phyloP scores from a whole-genome alignment of 2,888 invertebrate species.

The Byasa hedistus region DNA sequence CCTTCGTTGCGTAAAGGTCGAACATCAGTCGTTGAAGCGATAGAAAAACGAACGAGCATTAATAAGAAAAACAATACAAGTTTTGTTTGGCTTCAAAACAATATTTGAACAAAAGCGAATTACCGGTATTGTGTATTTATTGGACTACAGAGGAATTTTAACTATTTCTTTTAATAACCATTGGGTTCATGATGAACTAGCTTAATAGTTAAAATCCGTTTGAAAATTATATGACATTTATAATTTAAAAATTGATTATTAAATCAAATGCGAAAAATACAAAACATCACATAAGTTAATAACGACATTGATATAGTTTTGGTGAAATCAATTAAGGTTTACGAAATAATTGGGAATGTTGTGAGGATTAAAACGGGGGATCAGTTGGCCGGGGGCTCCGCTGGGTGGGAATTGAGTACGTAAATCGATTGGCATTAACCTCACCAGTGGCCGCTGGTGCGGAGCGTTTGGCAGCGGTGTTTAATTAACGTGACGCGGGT shows the following conservation, averaged over 20 bases:
- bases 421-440: constrained; percentile 14
- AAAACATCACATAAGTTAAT: no score
- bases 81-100: not conserved
- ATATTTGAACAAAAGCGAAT: not conserved
- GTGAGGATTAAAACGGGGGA: not conserved
- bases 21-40: not conserved
- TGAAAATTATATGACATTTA: no score
- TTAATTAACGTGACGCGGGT: constrained; percentile 19
- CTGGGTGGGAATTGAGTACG: not conserved
- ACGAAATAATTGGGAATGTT: not conserved
- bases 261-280: no score
- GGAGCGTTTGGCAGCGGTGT: constrained; percentile 4
- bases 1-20: not conserved
- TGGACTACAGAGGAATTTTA: not conserved
- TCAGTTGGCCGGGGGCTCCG: not conserved
- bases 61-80: not conserved
- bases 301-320: no score
- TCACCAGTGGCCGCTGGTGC: constrained; percentile 2
- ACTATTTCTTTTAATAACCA: not conserved
- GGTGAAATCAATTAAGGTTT: no score
- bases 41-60: not conserved
- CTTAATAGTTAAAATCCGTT: no score
- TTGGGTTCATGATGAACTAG: no score
- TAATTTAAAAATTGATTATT: no score
- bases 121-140: not conserved